phyloP scores from a whole-genome alignment of 2,888 invertebrate species.

The Operophtera brumata region DNA sequence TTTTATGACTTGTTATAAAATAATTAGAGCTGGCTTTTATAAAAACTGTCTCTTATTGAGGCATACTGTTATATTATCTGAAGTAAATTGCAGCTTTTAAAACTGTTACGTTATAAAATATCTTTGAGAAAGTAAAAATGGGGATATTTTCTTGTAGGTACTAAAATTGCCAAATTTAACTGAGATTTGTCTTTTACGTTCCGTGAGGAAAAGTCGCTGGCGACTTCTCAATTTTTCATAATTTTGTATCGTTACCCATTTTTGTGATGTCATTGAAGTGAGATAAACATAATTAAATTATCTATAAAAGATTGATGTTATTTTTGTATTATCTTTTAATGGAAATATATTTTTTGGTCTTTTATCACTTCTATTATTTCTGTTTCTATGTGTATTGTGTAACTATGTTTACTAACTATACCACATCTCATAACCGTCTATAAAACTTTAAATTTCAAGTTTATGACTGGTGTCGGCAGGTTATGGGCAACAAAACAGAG shows the following conservation, averaged over 20 bases:
- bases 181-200: neutral
- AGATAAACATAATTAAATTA: slow-evolving; percentile 43
- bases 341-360: slow-evolving; percentile 41
- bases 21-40: slow-evolving; percentile 10
- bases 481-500: slow-evolving; percentile 8
- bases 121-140: neutral
- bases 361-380: slow-evolving; percentile 29
- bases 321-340: slow-evolving; percentile 52
- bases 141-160: too few species aligned
- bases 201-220: slow-evolving; percentile 4
- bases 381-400: slow-evolving; percentile 5
- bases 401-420: slow-evolving; percentile 3
- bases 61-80: too few species aligned
- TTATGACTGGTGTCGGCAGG: slow-evolving; percentile 15
- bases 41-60: neutral
- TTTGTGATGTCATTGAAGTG: neutral
- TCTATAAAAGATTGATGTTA: slow-evolving; percentile 39
- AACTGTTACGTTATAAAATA: neutral
- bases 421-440: neutral
- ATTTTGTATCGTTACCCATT: too few species aligned
- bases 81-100: neutral
- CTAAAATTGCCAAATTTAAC: slow-evolving; percentile 13
- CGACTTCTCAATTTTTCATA: neutral
- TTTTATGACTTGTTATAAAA: slow-evolving; percentile 19
- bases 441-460: neutral